A percentile compares a stretch with the other conserved stretches of the same genome.
These are phyloP conservation scores for Riparia riparia DNA, from an alignment of 2,113 vertebrate genomes.

Conservation along the genomic window DNA sequence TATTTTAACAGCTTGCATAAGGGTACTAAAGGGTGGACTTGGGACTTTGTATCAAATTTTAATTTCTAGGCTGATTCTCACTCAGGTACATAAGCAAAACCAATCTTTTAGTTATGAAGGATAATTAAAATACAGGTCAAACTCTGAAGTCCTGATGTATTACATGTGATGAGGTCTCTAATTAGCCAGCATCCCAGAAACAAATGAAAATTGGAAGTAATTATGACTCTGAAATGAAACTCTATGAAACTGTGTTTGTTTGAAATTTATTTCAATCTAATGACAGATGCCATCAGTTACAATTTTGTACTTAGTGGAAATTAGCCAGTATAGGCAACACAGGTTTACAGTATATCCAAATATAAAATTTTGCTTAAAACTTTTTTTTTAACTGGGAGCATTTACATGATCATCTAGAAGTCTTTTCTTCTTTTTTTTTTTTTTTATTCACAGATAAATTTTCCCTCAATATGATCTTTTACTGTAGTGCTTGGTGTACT, in stretches of 20 bases:
- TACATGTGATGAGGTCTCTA: fast-evolving
- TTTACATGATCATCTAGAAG: neutral
- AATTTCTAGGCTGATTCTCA: neutral
- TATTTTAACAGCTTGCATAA: neutral
- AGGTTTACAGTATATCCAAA: neutral
- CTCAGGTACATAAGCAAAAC: neutral
- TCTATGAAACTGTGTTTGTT: neutral
- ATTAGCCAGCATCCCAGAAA: neutral
- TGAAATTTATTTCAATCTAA: neutral
- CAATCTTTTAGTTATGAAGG: neutral
- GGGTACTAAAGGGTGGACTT: neutral
- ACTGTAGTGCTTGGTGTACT: neutral
- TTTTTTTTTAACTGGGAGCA: neutral
- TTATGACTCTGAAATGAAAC: neutral
- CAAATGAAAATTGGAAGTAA: neutral
- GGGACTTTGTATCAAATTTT: neutral
- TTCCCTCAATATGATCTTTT: neutral
- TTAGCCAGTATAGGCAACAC: neutral
- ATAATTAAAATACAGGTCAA: neutral
- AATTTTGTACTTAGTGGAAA: neutral
- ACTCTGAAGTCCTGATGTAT: neutral
- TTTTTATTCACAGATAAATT: neutral
- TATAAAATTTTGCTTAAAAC: neutral
- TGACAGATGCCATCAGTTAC: neutral
- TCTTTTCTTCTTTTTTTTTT: neutral